Percentiles rank a stretch among this genome's conserved stretches.
Evolutionary conservation across 1,140 invertebrate species (phyloP).

Genomic region (Lepidurus apus): DNA sequence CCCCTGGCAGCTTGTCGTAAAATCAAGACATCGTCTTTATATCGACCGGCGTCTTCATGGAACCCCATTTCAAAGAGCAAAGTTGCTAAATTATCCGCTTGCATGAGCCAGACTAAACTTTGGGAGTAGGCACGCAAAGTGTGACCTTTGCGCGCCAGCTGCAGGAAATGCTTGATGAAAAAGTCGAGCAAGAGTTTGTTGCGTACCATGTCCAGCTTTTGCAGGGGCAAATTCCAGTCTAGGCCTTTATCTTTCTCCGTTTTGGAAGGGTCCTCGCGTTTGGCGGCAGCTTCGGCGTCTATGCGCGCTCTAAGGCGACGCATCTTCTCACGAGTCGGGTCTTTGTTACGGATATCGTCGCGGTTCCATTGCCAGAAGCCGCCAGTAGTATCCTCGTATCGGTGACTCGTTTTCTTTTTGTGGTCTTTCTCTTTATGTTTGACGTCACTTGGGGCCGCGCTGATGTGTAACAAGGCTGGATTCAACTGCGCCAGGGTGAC

Average conservation of each 20-base stretch:
- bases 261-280: slow-evolving; percentile 43
- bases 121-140: slow-evolving; percentile 53
- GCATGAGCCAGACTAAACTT: slow-evolving; percentile 59
- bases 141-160: slow-evolving; percentile 57
- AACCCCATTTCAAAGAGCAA: slow-evolving; percentile 52
- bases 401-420: slow-evolving; percentile 28
- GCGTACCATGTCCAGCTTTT: slow-evolving; percentile 36
- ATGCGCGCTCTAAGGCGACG: slow-evolving; percentile 24
- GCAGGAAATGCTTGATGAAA: slow-evolving; percentile 62
- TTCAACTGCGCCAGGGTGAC: slow-evolving; percentile 42
- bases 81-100: slow-evolving; percentile 58
- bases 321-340: slow-evolving; percentile 28
- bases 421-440: neutral
- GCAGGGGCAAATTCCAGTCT: slow-evolving; percentile 25
- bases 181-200: slow-evolving; percentile 50
- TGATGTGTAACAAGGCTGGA: slow-evolving; percentile 39
- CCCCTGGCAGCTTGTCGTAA: slow-evolving; percentile 24
- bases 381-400: slow-evolving; percentile 28
- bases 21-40: slow-evolving; percentile 31
- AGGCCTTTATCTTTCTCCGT: slow-evolving; percentile 34
- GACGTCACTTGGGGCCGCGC: neutral
- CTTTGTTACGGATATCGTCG: slow-evolving; percentile 24
- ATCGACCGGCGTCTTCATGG: slow-evolving; percentile 27
- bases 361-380: slow-evolving; percentile 34
- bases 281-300: slow-evolving; percentile 27